These are phyloP conservation scores for Archilochus colubris DNA, from an alignment of 2,113 vertebrate species.

Conservation along the genomic window DNA sequence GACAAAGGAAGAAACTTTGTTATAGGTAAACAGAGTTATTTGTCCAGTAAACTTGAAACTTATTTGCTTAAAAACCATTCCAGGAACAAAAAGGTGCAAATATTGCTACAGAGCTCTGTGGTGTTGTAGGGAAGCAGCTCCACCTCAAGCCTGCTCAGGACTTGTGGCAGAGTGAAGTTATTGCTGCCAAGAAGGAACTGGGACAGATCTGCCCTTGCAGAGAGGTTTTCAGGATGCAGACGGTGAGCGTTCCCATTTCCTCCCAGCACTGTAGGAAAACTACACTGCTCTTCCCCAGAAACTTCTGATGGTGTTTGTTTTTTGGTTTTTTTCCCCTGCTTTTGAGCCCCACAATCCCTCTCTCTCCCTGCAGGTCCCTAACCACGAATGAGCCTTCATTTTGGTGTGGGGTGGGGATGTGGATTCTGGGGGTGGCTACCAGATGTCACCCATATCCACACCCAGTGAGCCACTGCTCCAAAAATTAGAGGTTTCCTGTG, in stretches of 20 bases:
- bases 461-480: accelerated
- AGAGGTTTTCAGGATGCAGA: background rate
- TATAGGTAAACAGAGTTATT: background rate
- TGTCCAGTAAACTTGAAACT: background rate
- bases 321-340: background rate
- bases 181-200: background rate
- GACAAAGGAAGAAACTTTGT: background rate
- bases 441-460: background rate
- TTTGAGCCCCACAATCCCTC: background rate
- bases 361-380: background rate
- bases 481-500: background rate
- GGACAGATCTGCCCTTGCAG: background rate
- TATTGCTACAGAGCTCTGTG: background rate
- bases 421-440: background rate
- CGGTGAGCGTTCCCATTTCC: background rate
- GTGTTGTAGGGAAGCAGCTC: background rate
- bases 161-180: background rate
- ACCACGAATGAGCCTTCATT: background rate
- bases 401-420: background rate
- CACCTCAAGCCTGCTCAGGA: background rate
- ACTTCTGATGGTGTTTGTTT: background rate
- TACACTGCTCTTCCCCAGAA: background rate
- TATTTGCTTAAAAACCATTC: background rate
- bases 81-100: slow-evolving; percentile 22
- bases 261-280: background rate